Evolutionary conservation across 2,888 invertebrate species (phyloP), one percentile per base, ranked within the genome.

Genomic region (Rhogogaster chlorosoma): DNA sequence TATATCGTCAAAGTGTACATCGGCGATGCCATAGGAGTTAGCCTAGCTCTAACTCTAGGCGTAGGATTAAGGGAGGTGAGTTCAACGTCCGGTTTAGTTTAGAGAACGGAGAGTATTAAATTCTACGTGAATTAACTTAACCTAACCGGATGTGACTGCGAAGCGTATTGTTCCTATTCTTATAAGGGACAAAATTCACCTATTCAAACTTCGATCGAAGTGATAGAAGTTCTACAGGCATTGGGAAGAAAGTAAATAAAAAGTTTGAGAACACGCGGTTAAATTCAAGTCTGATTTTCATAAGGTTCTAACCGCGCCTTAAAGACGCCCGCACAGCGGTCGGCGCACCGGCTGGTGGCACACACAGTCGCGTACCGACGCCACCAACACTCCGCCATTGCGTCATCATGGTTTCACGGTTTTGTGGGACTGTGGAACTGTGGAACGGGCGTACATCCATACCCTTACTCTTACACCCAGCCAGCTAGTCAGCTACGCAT

Each of bases 391-490:
- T 87, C 85, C n/a, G 86, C 84, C 87, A 87, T 91, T 91, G 88
- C 90, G 89, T 91, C 91, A 91, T 90, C 90, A 88, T 78, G 86
- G 88, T 89, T 89, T 90, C 88, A 89, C 88, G 87, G 88, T 88
- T 80, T 80, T 45, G 80, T 80, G 80, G 88, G 89, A 91, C 90
- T 89, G 87, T 70, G 80, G 53, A 29, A 91, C 90, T 89, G 87
- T 70, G 80, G 53, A 29, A 53, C 82, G 38, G 12, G 70, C 26
- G 45, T 29, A 80, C 67, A 75, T 32, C 26, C 84, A 61, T 57
- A 49, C 49, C 53, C 77, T 18, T 53, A 77, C 29, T 36, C 42
- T 57, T 87, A 87, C 83, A 45, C 32, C 83, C 71, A 71, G 80
- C 71, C 86, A 71, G 80, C 80, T 61, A 71, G 83, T 70, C 84